Evolutionary conservation across 2,113 vertebrate species (phyloP).

Genomic region (Odocoileus virginianus): DNA sequence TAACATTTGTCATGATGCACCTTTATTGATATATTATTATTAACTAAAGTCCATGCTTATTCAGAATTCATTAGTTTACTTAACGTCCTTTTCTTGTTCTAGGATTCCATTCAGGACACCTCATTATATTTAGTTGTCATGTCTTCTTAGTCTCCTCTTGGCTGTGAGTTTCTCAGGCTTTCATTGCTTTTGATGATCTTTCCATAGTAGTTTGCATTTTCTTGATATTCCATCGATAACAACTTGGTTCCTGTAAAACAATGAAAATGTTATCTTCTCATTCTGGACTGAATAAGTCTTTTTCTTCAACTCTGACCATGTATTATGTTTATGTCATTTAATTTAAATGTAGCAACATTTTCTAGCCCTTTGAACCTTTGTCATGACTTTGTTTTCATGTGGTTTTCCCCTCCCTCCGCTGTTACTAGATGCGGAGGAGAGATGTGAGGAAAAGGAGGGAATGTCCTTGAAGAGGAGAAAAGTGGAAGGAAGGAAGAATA

Average conservation of each 20-base stretch:
- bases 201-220: background rate
- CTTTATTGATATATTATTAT: background rate
- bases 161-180: background rate
- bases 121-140: background rate
- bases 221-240: constrained; percentile 18
- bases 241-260: background rate
- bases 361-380: background rate
- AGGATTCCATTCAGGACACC: background rate
- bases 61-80: background rate
- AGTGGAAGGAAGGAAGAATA: background rate
- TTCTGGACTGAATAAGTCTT: background rate
- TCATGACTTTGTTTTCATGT: background rate
- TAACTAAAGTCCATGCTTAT: background rate
- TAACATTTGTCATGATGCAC: background rate
- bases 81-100: background rate
- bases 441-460: background rate
- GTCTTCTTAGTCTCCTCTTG: background rate
- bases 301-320: background rate
- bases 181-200: background rate
- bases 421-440: background rate
- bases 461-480: background rate
- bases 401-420: background rate
- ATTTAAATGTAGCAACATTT: background rate
- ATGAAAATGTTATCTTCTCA: background rate
- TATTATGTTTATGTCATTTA: background rate